Conservation (phyloP, 2,113 vertebrate genomes). For the Gallinago jamesoni region DNA sequence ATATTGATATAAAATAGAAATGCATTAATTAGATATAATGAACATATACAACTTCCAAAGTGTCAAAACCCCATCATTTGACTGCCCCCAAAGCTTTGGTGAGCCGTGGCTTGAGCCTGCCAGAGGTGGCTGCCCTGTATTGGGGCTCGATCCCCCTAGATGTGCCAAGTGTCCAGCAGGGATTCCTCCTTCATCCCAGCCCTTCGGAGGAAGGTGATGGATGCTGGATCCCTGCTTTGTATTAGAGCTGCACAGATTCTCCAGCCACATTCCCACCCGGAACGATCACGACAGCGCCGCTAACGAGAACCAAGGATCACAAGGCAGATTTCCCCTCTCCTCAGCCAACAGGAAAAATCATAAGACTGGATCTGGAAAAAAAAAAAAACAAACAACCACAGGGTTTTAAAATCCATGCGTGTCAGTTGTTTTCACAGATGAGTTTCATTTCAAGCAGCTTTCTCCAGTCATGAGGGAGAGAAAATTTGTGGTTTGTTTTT, state of each 20-base stretch:
- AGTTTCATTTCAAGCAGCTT: constrained; percentile 4
- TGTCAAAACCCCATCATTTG: neutral
- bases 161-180: fast-evolving
- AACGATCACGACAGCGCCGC: neutral
- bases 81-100: neutral
- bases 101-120: neutral
- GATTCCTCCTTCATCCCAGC: neutral
- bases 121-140: neutral
- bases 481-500: neutral
- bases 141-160: neutral
- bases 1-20: neutral
- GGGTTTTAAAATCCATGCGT: neutral
- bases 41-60: neutral
- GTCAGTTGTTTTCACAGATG: constrained; percentile 45
- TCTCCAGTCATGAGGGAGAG: neutral
- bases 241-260: neutral
- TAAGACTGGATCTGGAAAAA: constrained; percentile 38
- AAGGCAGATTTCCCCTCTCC: constrained; percentile 16
- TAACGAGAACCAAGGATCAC: neutral
- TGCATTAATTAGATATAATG: neutral
- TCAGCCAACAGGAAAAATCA: constrained; percentile 6
- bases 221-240: neutral
- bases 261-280: neutral
- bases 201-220: fast-evolving
- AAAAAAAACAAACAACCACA: neutral